Percentiles rank a stretch among this genome's conserved stretches.
These are phyloP conservation scores for Lonchura striata DNA, from an alignment of 2,113 vertebrate genomes.

Conservation along the genomic window DNA sequence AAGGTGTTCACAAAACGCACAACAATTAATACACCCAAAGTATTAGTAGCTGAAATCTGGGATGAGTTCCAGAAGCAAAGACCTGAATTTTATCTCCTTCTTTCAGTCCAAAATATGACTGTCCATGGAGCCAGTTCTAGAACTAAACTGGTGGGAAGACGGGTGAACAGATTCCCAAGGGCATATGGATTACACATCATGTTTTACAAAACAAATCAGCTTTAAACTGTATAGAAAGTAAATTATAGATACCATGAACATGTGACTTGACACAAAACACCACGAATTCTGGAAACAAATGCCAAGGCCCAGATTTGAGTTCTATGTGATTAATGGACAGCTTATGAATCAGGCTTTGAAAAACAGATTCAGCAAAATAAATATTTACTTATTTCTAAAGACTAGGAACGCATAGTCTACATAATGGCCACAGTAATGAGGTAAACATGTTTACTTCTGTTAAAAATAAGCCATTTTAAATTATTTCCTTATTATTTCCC, in stretches of 20 bases:
- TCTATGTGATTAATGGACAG: background rate
- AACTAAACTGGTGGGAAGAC: background rate
- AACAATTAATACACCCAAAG: background rate
- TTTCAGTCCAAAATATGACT: background rate
- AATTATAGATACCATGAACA: background rate
- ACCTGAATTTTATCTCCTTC: background rate
- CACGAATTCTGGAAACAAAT: background rate
- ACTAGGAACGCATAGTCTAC: background rate
- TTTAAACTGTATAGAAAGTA: background rate
- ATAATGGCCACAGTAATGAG: background rate
- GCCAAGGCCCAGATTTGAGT: background rate
- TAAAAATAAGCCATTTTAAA: background rate
- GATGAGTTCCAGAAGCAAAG: conserved; percentile 19
- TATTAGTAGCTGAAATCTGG: background rate
- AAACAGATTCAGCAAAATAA: background rate
- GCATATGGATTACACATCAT: background rate
- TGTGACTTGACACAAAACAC: background rate
- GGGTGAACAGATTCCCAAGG: background rate
- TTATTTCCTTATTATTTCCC: background rate
- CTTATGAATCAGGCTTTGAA: background rate
- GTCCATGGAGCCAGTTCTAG: background rate
- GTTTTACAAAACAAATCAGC: background rate
- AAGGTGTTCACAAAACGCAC: background rate
- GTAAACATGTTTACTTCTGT: background rate
- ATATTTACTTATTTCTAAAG: background rate